Evolutionary conservation across 2,113 vertebrate genomes (phyloP).

Genomic region (Diadophis punctatus): DNA sequence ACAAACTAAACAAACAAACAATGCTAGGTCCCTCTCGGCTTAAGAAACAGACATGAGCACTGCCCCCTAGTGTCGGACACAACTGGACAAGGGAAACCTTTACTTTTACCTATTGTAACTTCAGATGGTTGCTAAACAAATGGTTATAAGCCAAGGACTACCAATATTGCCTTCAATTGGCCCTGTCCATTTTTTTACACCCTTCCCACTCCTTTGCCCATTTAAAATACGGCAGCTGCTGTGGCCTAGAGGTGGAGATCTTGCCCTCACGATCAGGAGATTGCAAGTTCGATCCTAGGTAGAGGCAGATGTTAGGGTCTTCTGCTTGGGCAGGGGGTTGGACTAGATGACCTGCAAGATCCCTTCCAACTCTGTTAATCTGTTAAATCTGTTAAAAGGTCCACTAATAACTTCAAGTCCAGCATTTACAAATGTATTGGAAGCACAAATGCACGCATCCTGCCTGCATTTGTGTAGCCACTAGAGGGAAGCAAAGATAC

Average conservation of each 20-base stretch:
- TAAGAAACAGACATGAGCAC: background rate
- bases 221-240: too few species aligned
- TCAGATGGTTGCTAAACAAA: background rate
- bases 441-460: background rate
- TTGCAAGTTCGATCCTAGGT: too few species aligned
- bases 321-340: too few species aligned
- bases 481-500: conserved; percentile 8
- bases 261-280: too few species aligned
- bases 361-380: too few species aligned
- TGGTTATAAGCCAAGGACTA: background rate
- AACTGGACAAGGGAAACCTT: background rate
- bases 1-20: too few species aligned
- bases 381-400: too few species aligned
- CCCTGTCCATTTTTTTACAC: background rate
- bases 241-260: too few species aligned
- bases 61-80: background rate
- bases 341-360: too few species aligned
- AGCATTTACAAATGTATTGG: background rate
- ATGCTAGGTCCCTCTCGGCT: too few species aligned
- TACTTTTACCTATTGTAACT: background rate
- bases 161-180: background rate
- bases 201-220: background rate
- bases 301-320: too few species aligned
- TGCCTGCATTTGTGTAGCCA: background rate
- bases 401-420: background rate